Percentiles rank a stretch among this genome's conserved stretches.
Conservation (phyloP, 2,888 invertebrate species). For the Drosophila multiciliata region DNA sequence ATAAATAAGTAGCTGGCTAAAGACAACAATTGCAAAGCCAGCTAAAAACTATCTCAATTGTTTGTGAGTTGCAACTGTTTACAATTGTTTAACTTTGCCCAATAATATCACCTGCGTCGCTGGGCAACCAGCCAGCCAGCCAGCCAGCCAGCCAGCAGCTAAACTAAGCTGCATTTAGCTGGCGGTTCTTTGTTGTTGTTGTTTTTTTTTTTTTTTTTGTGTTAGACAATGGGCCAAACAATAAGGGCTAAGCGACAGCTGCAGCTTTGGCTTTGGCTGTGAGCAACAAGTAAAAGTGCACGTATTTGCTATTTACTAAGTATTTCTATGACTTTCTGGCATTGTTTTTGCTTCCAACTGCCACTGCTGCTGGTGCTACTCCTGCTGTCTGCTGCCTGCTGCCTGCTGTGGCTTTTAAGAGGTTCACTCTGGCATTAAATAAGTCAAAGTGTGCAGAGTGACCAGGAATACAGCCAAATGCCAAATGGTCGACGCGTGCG, state of each 20-base stretch:
- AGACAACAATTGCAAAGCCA: slow-evolving; percentile 6
- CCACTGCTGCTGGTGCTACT: slow-evolving; percentile 1
- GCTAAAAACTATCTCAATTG: slow-evolving; percentile 70
- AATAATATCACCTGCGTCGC: slow-evolving; percentile 71
- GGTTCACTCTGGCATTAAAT: slow-evolving; percentile 79
- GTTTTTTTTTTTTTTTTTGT: neutral
- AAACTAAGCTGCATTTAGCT: slow-evolving; percentile 67
- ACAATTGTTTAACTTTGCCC: slow-evolving; percentile 78
- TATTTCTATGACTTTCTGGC: slow-evolving; percentile 68
- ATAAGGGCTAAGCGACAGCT: slow-evolving; percentile 19
- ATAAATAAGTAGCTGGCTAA: slow-evolving; percentile 10
- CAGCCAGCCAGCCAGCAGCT: slow-evolving; percentile 33
- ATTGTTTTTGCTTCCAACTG: slow-evolving; percentile 56
- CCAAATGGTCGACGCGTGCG: slow-evolving; percentile 46
- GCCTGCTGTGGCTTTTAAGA: slow-evolving; percentile 56
- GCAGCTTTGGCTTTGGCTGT: slow-evolving; percentile 2
- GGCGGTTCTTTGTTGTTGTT: slow-evolving; percentile 6
- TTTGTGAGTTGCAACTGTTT: slow-evolving; percentile 64
- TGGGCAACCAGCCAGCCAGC: slow-evolving; percentile 37
- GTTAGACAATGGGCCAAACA: slow-evolving; percentile 44
- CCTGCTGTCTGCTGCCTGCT: slow-evolving; percentile 23
- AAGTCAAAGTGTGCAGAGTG: slow-evolving; percentile 66
- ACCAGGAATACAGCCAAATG: slow-evolving; percentile 22
- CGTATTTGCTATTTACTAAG: slow-evolving; percentile 75
- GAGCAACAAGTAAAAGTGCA: slow-evolving; percentile 71